Evolutionary conservation across 2,797 vertebrate species (phyloP).

Genomic region (Myiotriccus ornatus): DNA sequence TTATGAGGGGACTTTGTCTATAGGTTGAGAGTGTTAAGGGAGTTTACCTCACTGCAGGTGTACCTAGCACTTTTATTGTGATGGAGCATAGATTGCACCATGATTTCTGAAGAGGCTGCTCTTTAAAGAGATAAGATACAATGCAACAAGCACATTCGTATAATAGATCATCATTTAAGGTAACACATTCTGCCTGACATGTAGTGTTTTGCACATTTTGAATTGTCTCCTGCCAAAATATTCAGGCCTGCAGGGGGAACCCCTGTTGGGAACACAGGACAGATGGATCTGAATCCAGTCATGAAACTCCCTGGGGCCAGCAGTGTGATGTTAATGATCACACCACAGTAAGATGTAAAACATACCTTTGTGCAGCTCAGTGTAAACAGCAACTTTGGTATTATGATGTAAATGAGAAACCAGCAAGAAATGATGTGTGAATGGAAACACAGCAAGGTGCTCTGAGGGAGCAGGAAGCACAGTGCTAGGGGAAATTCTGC

Average conservation of each 20-base stretch:
- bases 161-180: constrained; percentile 54
- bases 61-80: background rate
- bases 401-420: constrained; percentile 74
- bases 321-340: constrained; percentile 71
- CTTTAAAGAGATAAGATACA: background rate
- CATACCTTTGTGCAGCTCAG: constrained; percentile 66
- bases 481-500: constrained; percentile 20
- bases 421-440: constrained; percentile 65
- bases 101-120: constrained; percentile 14
- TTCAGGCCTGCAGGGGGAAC: constrained; percentile 59
- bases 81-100: background rate
- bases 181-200: constrained; percentile 50
- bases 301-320: constrained; percentile 66
- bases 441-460: constrained; percentile 66
- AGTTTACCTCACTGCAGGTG: constrained; percentile 6
- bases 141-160: background rate
- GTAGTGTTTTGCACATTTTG: constrained; percentile 49
- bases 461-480: constrained; percentile 15
- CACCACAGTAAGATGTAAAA: constrained; percentile 61
- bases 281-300: constrained; percentile 71
- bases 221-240: constrained; percentile 67
- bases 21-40: background rate
- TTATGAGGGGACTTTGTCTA: background rate
- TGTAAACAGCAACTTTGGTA: constrained; percentile 64
- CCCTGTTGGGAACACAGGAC: constrained; percentile 64